Evolutionary conservation across 2,113 vertebrate species (phyloP), one percentile per base, ranked within the genome.

Genomic region (Actenoides lindsayi): DNA sequence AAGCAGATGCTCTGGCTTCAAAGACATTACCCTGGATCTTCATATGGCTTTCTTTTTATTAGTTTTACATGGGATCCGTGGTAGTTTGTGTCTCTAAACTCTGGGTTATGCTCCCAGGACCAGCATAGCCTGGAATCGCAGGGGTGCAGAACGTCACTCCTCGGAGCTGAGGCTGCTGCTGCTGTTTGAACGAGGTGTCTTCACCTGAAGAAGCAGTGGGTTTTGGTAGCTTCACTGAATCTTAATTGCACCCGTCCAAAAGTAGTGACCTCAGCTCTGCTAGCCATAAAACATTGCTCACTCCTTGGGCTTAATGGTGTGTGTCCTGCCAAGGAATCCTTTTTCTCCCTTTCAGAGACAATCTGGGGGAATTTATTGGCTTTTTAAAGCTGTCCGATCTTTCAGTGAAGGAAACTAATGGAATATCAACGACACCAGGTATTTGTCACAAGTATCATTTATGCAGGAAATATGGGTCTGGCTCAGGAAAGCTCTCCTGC

Each of bases 351-450:
- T 92, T 79, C 92, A 16, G 73, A 96, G 96, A 93, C 94, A 95
- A 96, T 92, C 88, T 65, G 80, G 12, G 86, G 86, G 76, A 89
- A 97, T 96, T 96, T 96, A 96, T 96, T 93, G 96, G 95, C 92
- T 96, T 97, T 96, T 96, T 96, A 95, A 92, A 96, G 90, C 94
- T 94, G 90, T 75, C 96, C 92, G 90, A 95, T 93, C 96, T 92
- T 92, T 96, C 96, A 87, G 56, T 57, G 92, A 83, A 69, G 74
- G 92, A 84, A 96, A 96, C 73, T 92, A 95, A 97, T 93, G 94
- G 94, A 93, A 96, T 96, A 94, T 93, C 96, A 90, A 90, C 89
- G 95, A 95, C 92, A 93, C 90, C 90, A 91, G 95, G 90, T 96
- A 96, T 94, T 95, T 95, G 94, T 96, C 96, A 97, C 88, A 39